These are phyloP conservation scores for Alethe castanea DNA, from an alignment of 2,113 vertebrate genomes.

Conservation along the genomic window DNA sequence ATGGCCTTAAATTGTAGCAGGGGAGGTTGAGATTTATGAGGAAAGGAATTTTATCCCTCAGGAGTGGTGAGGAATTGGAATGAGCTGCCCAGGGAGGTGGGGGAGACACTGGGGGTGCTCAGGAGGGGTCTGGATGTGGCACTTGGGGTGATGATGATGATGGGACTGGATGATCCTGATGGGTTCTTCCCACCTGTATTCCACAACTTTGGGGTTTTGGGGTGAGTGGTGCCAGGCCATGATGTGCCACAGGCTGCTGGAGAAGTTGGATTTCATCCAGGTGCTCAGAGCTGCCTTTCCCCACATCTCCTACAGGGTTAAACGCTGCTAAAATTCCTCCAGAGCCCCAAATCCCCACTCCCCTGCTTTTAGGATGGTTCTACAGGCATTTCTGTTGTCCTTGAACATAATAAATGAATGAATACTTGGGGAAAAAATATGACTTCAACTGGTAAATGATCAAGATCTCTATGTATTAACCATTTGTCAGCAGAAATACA, in stretches of 20 bases:
- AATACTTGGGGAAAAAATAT: too few relatives aligned
- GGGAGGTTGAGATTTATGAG: background rate
- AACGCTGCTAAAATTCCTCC: background rate
- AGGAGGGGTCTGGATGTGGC: background rate
- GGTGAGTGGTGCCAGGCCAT: rapidly evolving
- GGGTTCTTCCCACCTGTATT: background rate
- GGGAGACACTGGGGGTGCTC: background rate
- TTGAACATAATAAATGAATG: too few relatives aligned
- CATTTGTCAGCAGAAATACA: background rate
- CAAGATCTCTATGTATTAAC: background rate
- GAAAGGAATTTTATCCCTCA: background rate
- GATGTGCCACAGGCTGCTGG: background rate
- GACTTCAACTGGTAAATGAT: too few relatives aligned
- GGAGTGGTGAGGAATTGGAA: background rate
- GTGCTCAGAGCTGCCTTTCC: background rate
- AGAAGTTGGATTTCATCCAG: background rate
- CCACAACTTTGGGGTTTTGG: background rate
- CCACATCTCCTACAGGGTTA: background rate
- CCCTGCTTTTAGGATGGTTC: background rate
- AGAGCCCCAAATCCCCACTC: background rate
- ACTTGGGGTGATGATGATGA: background rate
- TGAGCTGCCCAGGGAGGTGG: background rate
- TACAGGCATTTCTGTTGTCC: too few relatives aligned
- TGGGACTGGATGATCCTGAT: background rate
- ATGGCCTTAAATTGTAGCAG: background rate